Conservation (phyloP, 2,113 vertebrate species). For the Otis tarda region DNA sequence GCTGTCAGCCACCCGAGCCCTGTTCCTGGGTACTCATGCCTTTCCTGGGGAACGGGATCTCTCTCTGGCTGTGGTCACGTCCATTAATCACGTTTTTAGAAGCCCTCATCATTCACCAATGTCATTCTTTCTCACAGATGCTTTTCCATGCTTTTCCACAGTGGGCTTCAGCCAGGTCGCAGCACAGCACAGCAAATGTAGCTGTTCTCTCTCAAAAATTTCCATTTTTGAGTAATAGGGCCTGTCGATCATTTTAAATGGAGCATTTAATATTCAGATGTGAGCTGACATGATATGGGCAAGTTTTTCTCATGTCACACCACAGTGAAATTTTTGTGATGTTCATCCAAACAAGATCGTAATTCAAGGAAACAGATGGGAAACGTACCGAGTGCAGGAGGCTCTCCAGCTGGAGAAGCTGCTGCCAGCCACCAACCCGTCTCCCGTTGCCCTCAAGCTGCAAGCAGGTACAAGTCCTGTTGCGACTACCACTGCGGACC, state of each 20-base stretch:
- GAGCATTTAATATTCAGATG: neutral
- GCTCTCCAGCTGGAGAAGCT: neutral
- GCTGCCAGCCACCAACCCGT: neutral
- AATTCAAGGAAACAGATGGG: conserved; percentile 18
- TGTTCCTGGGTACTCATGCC: neutral
- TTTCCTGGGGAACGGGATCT: fast-evolving
- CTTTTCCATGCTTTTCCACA: neutral
- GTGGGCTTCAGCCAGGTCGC: neutral
- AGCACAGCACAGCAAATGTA: neutral
- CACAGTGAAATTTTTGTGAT: neutral
- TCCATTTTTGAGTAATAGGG: neutral
- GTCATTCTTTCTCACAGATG: neutral
- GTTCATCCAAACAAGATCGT: fast-evolving
- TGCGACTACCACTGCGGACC: neutral
- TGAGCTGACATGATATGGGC: neutral
- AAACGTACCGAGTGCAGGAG: neutral
- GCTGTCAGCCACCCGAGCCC: neutral
- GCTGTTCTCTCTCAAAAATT: neutral
- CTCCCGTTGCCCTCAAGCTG: neutral
- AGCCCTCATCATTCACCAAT: neutral
- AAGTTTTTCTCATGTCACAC: neutral
- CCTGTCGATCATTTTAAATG: neutral
- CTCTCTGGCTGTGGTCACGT: neutral
- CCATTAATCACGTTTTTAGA: neutral
- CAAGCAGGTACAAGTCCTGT: neutral